Conservation (phyloP, 2,888 invertebrate species). For the Callyntrura guangdongensis region DNA sequence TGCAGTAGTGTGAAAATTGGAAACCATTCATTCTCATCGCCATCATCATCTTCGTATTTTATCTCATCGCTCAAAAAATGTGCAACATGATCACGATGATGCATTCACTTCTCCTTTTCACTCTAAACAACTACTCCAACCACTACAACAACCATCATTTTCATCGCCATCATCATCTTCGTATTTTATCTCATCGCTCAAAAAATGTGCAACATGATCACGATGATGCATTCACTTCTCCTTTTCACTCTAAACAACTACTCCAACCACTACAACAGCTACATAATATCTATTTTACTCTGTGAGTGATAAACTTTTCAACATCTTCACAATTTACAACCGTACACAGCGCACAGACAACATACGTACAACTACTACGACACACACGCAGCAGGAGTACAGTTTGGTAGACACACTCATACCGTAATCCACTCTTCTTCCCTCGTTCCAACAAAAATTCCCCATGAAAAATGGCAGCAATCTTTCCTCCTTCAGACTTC, state of each 20-base stretch:
- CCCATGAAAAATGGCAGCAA: conserved; percentile 67
- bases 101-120: conserved; percentile 18
- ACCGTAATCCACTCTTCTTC: conserved; percentile 49
- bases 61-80: conserved; percentile 38
- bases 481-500: conserved; percentile 55
- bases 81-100: conserved; percentile 20
- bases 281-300: conserved; percentile 12
- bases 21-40: conserved; percentile 15
- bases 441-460: conserved; percentile 53
- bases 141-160: conserved; percentile 3
- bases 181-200: conserved; percentile 27
- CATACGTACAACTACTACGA: neutral
- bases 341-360: neutral
- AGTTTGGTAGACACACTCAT: neutral
- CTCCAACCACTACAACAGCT: neutral
- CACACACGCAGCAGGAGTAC: neutral
- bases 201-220: conserved; percentile 29
- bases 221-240: conserved; percentile 25
- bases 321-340: conserved; percentile 4
- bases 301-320: conserved; percentile 23
- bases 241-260: neutral
- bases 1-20: conserved; percentile 16
- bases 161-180: neutral
- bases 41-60: neutral
- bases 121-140: neutral